These are phyloP conservation scores for Formica aserva DNA, from an alignment of 2,888 invertebrate genomes.

Conservation along the genomic window DNA sequence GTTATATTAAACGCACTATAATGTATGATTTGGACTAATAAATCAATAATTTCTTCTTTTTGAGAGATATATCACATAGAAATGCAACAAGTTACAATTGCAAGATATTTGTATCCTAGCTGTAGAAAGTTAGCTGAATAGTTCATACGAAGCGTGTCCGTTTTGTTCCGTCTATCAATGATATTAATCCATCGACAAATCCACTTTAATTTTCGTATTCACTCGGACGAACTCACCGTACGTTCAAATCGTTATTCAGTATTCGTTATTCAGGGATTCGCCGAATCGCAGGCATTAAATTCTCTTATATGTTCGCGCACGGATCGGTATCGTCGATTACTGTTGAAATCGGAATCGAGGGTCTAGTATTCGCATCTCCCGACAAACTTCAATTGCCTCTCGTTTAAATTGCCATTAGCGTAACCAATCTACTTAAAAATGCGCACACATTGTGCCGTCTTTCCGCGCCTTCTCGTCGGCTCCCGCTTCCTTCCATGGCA, in stretches of 20 bases:
- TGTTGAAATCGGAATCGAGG: constrained; percentile 21
- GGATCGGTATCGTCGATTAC: constrained; percentile 40
- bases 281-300: constrained; percentile 38
- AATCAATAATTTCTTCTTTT: neutral
- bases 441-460: constrained; percentile 37
- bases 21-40: neutral
- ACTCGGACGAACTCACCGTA: neutral
- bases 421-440: constrained; percentile 40
- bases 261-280: constrained; percentile 42
- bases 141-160: constrained; percentile 8
- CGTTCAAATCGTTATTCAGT: constrained; percentile 41
- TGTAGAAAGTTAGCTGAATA: constrained; percentile 5
- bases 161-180: constrained; percentile 12
- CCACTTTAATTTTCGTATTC: constrained; percentile 32
- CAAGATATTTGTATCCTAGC: neutral
- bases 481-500: neutral
- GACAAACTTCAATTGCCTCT: constrained; percentile 42
- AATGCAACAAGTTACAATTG: constrained; percentile 41
- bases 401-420: constrained; percentile 50
- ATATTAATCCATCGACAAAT: constrained; percentile 46
- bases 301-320: constrained; percentile 48
- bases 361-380: neutral
- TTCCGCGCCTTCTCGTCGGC: neutral
- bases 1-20: neutral
- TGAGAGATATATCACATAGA: neutral